Base-by-base conservation (phyloP, 2,113 vertebrate genomes). In the Bufo gargarizans region DNA sequence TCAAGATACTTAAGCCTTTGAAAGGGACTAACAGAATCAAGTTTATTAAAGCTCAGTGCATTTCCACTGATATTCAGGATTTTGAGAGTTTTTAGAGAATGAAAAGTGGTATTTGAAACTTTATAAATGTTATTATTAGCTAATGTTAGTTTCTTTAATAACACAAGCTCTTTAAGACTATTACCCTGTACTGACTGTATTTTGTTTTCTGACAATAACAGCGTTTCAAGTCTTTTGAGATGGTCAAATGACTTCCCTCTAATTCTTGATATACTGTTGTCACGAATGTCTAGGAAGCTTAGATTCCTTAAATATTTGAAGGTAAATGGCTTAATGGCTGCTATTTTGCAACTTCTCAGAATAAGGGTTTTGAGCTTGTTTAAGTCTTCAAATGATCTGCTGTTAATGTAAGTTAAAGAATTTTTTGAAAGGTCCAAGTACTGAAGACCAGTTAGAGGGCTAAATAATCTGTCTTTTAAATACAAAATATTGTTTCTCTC, bases 401-500 rank as follows among this genome's bases (percentile, higher is more conserved):
- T 45, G 11, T 80, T 45, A 17, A 91, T 45, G 11, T 85, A 58
- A 6, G 86, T 88, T 55, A 91, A 56, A 9, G 14, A 78, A 69
- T 91, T 91, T 80, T 89, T 86, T 14, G 90, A 91, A 11, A 91
- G 81, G 55, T 91, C 91, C 78, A 91, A 49, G 19, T 85, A 86
- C n/a, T 56, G 56, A 76, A 91, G 80, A 9, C 65, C 43, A 3
- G 0, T 84, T 61, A 91, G 65, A 17, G 71, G 71, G 1, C 3
- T 12, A 16, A 91, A 91, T 58, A 87, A 59, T 4, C 0, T 1
- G 1, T 85, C 4, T 3, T 74, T 3, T 58, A 91, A 43, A 8
- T 61, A 0, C 7, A 43, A 1, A 19, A 91, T 65, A 0, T 0
- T 2, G 74, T 91, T 91, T 78, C 88, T 88, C 12, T 76, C 85